Percentiles rank a stretch among this genome's conserved stretches.
Conservation (phyloP, 2,888 invertebrate genomes). For the Limnephilus lunatus region DNA sequence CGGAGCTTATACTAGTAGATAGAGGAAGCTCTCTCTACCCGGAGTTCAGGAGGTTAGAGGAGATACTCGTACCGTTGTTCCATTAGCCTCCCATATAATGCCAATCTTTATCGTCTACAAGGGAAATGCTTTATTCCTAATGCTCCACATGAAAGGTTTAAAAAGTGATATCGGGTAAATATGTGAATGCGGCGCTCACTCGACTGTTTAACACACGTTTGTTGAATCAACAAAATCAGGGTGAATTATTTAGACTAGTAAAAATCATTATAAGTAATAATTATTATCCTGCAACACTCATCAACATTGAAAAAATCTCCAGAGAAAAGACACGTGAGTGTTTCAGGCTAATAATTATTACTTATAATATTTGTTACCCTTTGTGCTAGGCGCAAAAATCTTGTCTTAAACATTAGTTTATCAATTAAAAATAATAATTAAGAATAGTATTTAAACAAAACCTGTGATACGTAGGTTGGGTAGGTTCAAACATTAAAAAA, state of each 20-base stretch:
- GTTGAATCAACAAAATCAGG: background rate
- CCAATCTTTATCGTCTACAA: slow-evolving; percentile 60
- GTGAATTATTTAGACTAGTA: background rate
- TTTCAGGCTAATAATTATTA: too few species aligned
- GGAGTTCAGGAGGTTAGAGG: slow-evolving; percentile 7
- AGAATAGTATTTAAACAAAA: background rate
- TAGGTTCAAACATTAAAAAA: background rate
- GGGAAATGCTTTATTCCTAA: slow-evolving; percentile 56
- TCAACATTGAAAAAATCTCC: too few species aligned
- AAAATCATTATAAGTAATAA: too few species aligned
- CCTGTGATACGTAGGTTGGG: background rate
- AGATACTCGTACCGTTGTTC: slow-evolving; percentile 24
- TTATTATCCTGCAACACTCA: too few species aligned
- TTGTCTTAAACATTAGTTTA: too few species aligned
- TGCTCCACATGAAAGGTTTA: slow-evolving; percentile 17
- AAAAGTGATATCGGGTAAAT: background rate
- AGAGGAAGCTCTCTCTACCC: slow-evolving; percentile 34
- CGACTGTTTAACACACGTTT: background rate
- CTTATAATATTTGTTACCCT: too few species aligned
- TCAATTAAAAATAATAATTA: too few species aligned
- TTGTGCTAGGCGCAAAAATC: too few species aligned
- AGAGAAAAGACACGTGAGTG: too few species aligned
- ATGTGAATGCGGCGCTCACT: background rate
- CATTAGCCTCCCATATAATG: slow-evolving; percentile 60
- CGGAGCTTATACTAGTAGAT: slow-evolving; percentile 23